phyloP scores from a whole-genome alignment of 1,140 invertebrate genomes.

The Cecropterus lyciades region DNA sequence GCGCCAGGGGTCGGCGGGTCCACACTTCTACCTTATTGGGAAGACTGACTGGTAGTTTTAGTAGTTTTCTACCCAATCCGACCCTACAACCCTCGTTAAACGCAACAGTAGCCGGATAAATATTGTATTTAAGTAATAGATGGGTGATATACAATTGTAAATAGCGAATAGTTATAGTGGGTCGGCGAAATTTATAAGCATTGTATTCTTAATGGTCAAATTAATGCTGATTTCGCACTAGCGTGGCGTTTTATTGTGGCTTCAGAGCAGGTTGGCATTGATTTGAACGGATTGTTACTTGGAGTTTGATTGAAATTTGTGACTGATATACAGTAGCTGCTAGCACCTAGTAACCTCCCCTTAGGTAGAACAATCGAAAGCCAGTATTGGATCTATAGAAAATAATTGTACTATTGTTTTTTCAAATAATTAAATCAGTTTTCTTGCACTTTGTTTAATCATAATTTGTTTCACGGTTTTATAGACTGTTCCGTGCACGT shows the following conservation, averaged over 20 bases:
- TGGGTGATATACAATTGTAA: constrained; percentile 23
- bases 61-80: constrained; percentile 15
- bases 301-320: constrained; percentile 9
- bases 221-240: constrained; percentile 10
- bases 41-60: constrained; percentile 27
- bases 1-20: constrained; percentile 32
- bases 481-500: too few species aligned
- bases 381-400: background rate
- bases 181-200: constrained; percentile 5
- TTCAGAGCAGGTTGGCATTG: constrained; percentile 6
- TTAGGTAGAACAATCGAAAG: background rate
- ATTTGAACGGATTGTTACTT: constrained; percentile 8
- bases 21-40: constrained; percentile 1
- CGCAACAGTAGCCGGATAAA: constrained; percentile 5
- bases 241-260: background rate
- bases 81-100: constrained; percentile 2
- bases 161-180: constrained; percentile 14
- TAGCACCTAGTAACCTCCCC: constrained; percentile 6
- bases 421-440: too few species aligned
- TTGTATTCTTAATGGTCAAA: constrained; percentile 2
- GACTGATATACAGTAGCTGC: constrained; percentile 25
- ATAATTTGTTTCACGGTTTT: too few species aligned
- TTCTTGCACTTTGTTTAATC: too few species aligned
- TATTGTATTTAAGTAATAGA: constrained; percentile 23
- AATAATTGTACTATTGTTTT: too few species aligned